Conservation (phyloP, 2,113 vertebrate genomes). For the Murina feae region DNA sequence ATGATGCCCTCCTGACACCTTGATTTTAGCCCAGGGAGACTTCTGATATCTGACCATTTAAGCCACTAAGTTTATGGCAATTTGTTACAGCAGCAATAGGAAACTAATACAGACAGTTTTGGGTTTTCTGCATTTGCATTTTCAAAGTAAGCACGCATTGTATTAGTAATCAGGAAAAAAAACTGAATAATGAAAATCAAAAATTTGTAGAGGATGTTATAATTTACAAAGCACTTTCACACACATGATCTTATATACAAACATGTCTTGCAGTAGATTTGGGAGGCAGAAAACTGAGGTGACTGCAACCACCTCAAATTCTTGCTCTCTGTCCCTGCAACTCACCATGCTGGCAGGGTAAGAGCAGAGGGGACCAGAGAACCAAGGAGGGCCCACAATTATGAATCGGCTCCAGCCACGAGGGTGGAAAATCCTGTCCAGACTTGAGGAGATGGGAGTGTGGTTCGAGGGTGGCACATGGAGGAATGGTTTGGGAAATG, state of each 20-base stretch:
- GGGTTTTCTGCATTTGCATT: conserved; percentile 20
- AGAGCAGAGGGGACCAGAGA: background rate
- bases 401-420: background rate
- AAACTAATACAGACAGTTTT: background rate
- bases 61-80: background rate
- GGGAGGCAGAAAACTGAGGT: background rate
- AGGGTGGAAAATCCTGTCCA: background rate
- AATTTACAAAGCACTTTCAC: background rate
- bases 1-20: background rate
- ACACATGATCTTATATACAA: background rate
- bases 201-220: background rate
- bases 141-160: background rate
- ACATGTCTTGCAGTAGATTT: background rate
- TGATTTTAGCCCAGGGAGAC: background rate
- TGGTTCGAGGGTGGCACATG: background rate
- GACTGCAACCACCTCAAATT: background rate
- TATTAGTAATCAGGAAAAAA: conserved; percentile 12
- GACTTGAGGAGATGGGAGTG: background rate
- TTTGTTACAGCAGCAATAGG: background rate
- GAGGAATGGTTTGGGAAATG: background rate
- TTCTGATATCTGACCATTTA: background rate
- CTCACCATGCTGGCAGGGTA: background rate
- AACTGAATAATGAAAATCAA: background rate
- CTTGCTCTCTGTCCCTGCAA: background rate
- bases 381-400: background rate